Evolutionary conservation across 2,113 vertebrate genomes (phyloP).

Genomic region (Anoura caudifer): DNA sequence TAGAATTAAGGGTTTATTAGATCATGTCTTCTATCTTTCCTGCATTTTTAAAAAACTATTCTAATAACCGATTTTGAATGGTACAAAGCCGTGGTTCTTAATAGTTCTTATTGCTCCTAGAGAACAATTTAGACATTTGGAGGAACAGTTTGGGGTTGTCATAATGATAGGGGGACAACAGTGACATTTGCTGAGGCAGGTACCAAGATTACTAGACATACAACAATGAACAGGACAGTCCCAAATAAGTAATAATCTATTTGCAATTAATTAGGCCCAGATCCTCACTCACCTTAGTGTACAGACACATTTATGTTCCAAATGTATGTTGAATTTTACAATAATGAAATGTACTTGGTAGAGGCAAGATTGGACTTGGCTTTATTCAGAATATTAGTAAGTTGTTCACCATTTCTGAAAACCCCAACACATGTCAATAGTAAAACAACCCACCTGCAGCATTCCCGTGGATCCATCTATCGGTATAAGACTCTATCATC

Average conservation of each 20-base stretch:
- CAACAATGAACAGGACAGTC: not conserved
- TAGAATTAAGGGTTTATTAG: not conserved
- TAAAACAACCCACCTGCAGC: not conserved
- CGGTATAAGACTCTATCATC: no score
- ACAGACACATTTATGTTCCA: not conserved
- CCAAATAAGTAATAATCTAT: not conserved
- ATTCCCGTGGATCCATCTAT: no score
- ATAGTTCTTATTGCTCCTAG: not conserved
- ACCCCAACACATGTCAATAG: not conserved
- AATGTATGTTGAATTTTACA: not conserved
- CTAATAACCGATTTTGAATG: not conserved
- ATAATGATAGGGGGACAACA: not conserved
- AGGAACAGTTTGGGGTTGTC: not conserved
- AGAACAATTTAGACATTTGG: not conserved
- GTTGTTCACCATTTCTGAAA: not conserved
- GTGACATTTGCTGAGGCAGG: not conserved
- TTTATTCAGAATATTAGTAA: not conserved
- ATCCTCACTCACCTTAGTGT: not conserved
- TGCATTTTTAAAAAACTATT: not conserved
- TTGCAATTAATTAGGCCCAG: not conserved
- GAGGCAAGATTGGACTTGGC: not conserved
- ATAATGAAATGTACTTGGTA: not conserved
- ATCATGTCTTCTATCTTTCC: not conserved
- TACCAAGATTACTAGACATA: not conserved
- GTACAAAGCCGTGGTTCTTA: not conserved